Evolutionary conservation across 2,888 invertebrate species (phyloP).

Genomic region (Drosophila affinis): DNA sequence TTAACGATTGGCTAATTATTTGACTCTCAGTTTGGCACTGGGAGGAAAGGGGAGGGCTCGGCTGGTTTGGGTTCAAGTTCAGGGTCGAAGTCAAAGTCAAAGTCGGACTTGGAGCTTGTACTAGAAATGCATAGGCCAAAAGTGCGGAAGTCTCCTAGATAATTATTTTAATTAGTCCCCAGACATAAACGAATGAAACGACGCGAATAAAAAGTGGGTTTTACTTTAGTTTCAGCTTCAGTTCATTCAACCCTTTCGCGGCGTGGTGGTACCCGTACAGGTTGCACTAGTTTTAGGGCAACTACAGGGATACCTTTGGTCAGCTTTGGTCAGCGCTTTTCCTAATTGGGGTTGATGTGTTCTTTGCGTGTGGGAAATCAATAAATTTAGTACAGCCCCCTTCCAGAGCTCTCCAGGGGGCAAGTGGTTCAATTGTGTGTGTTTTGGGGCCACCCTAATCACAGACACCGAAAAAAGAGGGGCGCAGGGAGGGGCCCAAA

Average conservation of each 20-base stretch:
- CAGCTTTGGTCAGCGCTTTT: conserved; percentile 2
- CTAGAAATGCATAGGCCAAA: conserved; percentile 40
- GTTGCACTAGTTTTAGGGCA: conserved; percentile 2
- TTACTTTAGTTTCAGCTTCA: conserved; percentile 6
- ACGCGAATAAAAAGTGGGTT: neutral
- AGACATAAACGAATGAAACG: conserved; percentile 12
- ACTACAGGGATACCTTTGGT: neutral
- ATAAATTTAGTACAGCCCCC: conserved; percentile 11
- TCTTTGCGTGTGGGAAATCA: conserved; percentile 38
- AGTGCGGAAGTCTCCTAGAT: conserved; percentile 56
- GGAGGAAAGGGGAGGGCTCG: neutral
- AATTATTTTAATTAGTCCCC: conserved; percentile 42
- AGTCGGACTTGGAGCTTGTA: conserved; percentile 2
- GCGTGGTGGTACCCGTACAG: neutral
- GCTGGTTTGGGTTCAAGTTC: conserved; percentile 70
- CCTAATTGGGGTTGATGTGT: conserved; percentile 39
- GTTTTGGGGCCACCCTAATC: conserved; percentile 27
- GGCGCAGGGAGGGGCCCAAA: conserved; percentile 25
- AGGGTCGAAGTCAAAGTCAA: conserved; percentile 50
- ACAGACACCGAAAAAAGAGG: conserved; percentile 8
- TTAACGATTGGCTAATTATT: conserved; percentile 56
- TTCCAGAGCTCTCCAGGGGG: neutral
- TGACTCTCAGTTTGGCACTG: conserved; percentile 12
- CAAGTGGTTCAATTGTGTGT: neutral
- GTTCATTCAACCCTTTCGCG: conserved; percentile 64